These are phyloP conservation scores for Ginglymostoma cirratum DNA, from an alignment of 2,113 vertebrate species.

Conservation along the genomic window DNA sequence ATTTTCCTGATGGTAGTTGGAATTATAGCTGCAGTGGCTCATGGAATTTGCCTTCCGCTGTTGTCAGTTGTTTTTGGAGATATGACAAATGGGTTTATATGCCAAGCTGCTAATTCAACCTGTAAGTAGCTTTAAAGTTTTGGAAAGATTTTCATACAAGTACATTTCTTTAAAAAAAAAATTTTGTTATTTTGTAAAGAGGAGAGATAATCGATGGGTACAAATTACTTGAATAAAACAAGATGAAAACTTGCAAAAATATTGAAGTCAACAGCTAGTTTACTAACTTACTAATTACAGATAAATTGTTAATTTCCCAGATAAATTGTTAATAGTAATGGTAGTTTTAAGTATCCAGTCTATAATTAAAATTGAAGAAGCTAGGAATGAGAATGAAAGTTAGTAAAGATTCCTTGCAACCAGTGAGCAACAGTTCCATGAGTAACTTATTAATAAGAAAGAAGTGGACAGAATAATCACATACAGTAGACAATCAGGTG, in stretches of 20 bases:
- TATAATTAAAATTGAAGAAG: background rate
- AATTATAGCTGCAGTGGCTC: slow-evolving; percentile 61
- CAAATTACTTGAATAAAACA: background rate
- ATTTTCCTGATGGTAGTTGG: slow-evolving; percentile 65
- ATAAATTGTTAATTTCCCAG: background rate
- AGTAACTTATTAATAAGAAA: background rate
- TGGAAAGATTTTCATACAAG: background rate
- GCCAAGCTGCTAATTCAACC: background rate
- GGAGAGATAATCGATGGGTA: background rate
- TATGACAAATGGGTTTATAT: slow-evolving; percentile 81
- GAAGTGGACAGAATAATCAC: background rate
- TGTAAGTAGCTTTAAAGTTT: slow-evolving; percentile 57
- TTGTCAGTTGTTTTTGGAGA: slow-evolving; percentile 81
- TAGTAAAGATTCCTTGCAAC: background rate
- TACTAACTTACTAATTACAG: background rate
- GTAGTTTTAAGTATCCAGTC: background rate
- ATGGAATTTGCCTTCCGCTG: slow-evolving; percentile 73
- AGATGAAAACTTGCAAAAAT: background rate
- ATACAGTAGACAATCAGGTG: background rate
- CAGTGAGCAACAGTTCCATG: background rate
- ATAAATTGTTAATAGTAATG: background rate
- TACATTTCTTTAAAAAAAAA: background rate
- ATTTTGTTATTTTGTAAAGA: background rate
- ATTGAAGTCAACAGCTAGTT: background rate
- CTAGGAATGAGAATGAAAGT: background rate